Conservation (phyloP, 1,140 invertebrate species). For the Hylyphantes graminicola region DNA sequence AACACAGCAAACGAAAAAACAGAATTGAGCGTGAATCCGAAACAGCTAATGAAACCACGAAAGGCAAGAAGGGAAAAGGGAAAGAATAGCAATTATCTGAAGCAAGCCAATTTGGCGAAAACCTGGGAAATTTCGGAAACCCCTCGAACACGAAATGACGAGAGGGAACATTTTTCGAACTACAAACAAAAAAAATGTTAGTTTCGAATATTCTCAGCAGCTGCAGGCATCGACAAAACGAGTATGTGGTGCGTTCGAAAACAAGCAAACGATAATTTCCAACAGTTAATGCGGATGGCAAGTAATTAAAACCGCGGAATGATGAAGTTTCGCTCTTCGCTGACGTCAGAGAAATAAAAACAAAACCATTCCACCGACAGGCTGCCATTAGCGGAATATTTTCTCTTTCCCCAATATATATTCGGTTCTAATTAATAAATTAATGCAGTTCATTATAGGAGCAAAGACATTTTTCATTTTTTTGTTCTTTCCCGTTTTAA, state of each 20-base stretch:
- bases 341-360: conserved; percentile 34
- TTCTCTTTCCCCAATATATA: neutral
- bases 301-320: conserved; percentile 51
- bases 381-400: conserved; percentile 49
- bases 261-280: conserved; percentile 38
- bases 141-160: too few relatives aligned
- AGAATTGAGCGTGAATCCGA: too few relatives aligned
- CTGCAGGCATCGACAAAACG: neutral
- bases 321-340: conserved; percentile 27
- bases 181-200: too few relatives aligned
- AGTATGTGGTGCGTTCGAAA: neutral
- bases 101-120: too few relatives aligned
- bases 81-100: too few relatives aligned
- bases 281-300: conserved; percentile 42
- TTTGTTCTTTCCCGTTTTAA: neutral
- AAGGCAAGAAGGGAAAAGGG: too few relatives aligned
- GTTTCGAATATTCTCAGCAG: too few relatives aligned
- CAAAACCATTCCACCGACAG: conserved; percentile 36
- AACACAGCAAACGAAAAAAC: too few relatives aligned
- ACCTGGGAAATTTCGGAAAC: too few relatives aligned
- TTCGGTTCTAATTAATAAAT: conserved; percentile 52
- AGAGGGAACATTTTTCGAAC: too few relatives aligned
- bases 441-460: conserved; percentile 33
- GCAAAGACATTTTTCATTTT: conserved; percentile 4
- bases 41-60: too few relatives aligned